Evolutionary conservation across 1,140 invertebrate species (phyloP), one percentile per base, ranked within the genome.

Genomic region (Cyclina sinensis): DNA sequence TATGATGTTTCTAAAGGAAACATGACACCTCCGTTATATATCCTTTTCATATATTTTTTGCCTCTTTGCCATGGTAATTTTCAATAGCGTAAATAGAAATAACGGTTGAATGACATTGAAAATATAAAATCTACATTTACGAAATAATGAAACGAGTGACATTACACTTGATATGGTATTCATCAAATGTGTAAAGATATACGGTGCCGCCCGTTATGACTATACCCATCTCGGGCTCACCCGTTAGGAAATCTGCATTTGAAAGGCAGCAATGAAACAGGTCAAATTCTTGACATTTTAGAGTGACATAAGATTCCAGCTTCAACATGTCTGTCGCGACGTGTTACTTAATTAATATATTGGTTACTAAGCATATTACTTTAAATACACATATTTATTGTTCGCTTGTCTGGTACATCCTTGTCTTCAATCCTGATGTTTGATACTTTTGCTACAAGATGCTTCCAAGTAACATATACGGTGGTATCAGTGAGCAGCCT

Each of bases 1-100:
- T 57, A 57, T 57, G 51, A 57, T 57, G n/a, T 57, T 21, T 57
- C n/a, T 11, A 18, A 5, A 21, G 16, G 5, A 57, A 57, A 57
- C 21, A 21, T 57, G 5, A 62, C n/a, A 62, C 57, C 57, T 27
- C 57, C 57, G 57, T 62, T 62, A 62, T 57, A 57, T 62, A 62
- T 62, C 57, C 24, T n/a, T 62, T 62, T 4, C 57, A 62, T 43
- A 14, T 14, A 7, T 43, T 43, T 43, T 7, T 43, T 43, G 14
- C 14, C 43, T 43, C 43, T 43, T 43, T 43, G 14, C 43, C 14
- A 27, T 27, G n/a, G 7, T 1, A 14, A 27, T 62, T 9, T 24
- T 62, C n/a, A 27, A 62, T 62, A 62, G n/a, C 14, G 27, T 62
- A 21, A 62, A 27, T 24, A 7, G n/a, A 21, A 5, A 57, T 57